A percentile compares a stretch with the other conserved stretches of the same genome.
phyloP scores from a whole-genome alignment of 2,797 vertebrate species.

The Poecilia wingei region DNA sequence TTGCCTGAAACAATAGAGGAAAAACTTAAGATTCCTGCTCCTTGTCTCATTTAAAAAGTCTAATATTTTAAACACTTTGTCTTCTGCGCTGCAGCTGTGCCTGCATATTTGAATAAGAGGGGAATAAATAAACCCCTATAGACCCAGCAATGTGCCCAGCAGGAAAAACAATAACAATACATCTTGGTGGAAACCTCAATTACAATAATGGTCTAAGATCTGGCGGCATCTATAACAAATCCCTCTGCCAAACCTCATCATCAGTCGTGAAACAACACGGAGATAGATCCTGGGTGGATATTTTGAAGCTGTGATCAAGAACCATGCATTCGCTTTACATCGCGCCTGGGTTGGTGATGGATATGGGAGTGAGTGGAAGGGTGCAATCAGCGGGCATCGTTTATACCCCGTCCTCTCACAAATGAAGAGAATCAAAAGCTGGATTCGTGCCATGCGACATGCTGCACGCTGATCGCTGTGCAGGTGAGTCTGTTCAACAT shows the following conservation, averaged over 20 bases:
- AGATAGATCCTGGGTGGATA: neutral
- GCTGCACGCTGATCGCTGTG: neutral
- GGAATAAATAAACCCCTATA: neutral
- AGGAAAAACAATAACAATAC: neutral
- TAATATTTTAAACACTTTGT: neutral
- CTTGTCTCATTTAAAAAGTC: neutral
- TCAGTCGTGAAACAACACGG: neutral
- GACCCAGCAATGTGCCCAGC: neutral
- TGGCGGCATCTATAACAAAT: neutral
- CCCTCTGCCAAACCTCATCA: neutral
- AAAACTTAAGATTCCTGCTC: neutral
- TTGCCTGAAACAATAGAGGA: neutral
- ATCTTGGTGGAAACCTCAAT: slow-evolving; percentile 3
- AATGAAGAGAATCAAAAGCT: neutral
- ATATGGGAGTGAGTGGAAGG: neutral
- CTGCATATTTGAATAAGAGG: neutral
- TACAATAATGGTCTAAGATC: neutral
- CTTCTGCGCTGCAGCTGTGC: neutral
- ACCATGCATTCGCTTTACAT: neutral
- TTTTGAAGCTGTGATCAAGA: neutral
- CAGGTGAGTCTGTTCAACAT: neutral
- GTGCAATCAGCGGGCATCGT: neutral
- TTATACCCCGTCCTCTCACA: neutral
- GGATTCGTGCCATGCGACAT: neutral
- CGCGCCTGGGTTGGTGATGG: neutral